Base-by-base conservation (phyloP, 1,140 invertebrate genomes). In the Heliconius himera region DNA sequence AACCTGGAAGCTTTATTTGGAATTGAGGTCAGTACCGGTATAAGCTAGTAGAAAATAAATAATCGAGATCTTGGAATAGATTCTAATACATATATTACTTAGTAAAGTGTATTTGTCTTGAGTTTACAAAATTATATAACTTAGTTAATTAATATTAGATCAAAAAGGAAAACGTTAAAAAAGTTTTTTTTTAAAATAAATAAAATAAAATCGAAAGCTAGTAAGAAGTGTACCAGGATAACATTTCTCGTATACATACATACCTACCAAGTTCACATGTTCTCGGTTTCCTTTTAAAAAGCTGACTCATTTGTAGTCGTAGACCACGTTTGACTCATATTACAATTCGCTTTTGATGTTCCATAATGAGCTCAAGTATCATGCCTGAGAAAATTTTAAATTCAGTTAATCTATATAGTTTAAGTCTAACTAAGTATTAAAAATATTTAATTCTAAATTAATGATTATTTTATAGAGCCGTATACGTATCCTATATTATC, bases 1-100 rank as follows among this genome's bases (percentile, higher is more conserved):
- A 96, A 97, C 87, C 94, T 97, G 81, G 96, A 97, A 87, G 95
- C 95, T 60, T 94, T 97, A 81, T 97, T 97, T 91, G 96, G 95
- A 88, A 95, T 97, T 80, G 92, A 96, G 91, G 96, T 96, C 66
- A 81, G 85, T 81, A 6, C 20, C 18, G 5, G 49, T 20, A 1
- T 18, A 51, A 51, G 6, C 8, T 6, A 51, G 49, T 51, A 51
- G 49, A 20, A 18, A 51, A 51, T 51, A 20, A 51, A 51, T 8
- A 8, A 8, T 8, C 18, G 5, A 51, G 1, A 20, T 51, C 13
- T 46, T 46, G 4, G 13, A 46, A 46, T 46, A 46, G 41, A 4
- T 0, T 36, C 33, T 36, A 16, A 6, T 36, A 16, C 16, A 16
- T 16, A 16, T 46, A 46, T 46, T 46, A 4, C 9, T 16, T 1